Evolutionary conservation across 2,888 invertebrate species (phyloP).

Genomic region (Hesperia comma): DNA sequence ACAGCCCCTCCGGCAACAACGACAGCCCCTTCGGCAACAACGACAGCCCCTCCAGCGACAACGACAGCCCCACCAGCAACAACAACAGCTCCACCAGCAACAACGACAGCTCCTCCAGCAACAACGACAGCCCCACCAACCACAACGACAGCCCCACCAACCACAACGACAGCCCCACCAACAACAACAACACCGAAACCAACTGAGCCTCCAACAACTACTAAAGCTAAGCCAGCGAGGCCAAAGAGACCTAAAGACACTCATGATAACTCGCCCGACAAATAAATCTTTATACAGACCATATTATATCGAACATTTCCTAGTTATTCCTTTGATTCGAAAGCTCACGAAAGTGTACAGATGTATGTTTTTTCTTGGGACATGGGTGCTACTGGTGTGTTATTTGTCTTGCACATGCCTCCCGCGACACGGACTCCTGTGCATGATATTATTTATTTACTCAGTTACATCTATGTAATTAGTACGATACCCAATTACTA

Average conservation of each 20-base stretch:
- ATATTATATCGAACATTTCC: no score
- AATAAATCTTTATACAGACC: background rate
- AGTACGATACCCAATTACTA: no score
- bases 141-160: slow-evolving; percentile 17
- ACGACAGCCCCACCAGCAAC: slow-evolving; percentile 6
- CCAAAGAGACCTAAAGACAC: background rate
- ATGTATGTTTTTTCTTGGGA: no score
- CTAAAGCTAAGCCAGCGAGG: background rate
- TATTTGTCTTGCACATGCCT: no score
- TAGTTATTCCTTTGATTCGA: no score
- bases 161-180: slow-evolving; percentile 20
- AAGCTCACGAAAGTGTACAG: no score
- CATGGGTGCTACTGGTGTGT: no score
- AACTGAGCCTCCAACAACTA: background rate
- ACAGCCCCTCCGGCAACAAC: background rate
- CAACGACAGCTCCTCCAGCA: slow-evolving; percentile 30
- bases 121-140: slow-evolving; percentile 3
- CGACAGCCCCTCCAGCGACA: no score
- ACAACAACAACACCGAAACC: background rate
- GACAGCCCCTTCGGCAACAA: no score
- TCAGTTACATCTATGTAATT: no score
- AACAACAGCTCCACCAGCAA: slow-evolving; percentile 13
- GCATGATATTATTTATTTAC: no score
- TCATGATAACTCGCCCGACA: background rate
- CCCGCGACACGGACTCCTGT: no score